Base-by-base conservation (phyloP, 2,888 invertebrate genomes). In the Dryadula phaetusa region DNA sequence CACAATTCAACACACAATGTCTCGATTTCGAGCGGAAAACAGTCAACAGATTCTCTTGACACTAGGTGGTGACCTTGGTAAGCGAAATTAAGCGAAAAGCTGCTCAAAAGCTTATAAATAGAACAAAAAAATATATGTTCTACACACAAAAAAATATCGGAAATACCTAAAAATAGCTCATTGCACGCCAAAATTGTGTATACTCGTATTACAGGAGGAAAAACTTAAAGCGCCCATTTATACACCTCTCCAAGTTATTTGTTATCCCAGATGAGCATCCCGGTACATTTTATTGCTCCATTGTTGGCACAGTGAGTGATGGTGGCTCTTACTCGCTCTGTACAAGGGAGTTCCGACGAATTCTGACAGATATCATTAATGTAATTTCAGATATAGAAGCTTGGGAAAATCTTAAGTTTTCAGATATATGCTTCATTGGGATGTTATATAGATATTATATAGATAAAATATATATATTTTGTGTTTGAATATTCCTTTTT, bases 351-450 rank as follows among this genome's bases (percentile, higher is more conserved):
- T 40, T 64, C 47, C 79, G 79, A 79, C 79, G 49, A 66, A 83
- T 79, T 80, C 80, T 83, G 85, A 85, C 85, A 85, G 82, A 77
- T 77, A 80, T 75, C 83, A 86, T 86, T 86, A 86, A 86, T 86
- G 83, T 82, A 78, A 82, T 82, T 76, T 76, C 75, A 72, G 75
- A 74, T 75, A 76, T 77, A 78, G 67, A 79, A 80, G 80, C 76
- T 77, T 75, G 54, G 60, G 47, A 56, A 52, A 64, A 64, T 62
- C 22, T 52, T 44, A 32, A 28, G 47, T 46, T 25, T 46, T 60
- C 12, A n/a, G 14, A 56, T 34, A 22, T 1, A 25, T n/a, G n/a
- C n/a, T 52, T 18, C 16, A n/a, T 22, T 18, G 7, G 0, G 25
- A 3, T 16, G 37, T 8, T 32, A 32, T 32, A 32, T n/a, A 8